Base-by-base conservation (phyloP, 2,113 vertebrate species). In the Etheostoma spectabile region DNA sequence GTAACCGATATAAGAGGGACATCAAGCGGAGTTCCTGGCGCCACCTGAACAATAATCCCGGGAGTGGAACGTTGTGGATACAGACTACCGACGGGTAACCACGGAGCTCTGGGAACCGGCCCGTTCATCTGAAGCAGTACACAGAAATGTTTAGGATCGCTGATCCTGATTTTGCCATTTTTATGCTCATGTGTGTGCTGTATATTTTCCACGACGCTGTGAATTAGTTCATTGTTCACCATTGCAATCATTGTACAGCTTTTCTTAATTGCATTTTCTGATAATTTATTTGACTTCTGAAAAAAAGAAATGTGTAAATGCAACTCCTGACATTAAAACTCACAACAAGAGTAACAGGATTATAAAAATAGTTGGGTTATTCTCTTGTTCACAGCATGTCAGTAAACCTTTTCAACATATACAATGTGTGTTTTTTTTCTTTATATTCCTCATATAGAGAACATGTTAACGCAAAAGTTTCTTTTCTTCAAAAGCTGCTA, bases 361-460 rank as follows among this genome's bases (percentile, higher is more conserved):
- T 49, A 63, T 51, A 77, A 67, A 84, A 79, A 74, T 61, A 76
- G 68, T 8, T 38, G 38, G 3, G 48, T 38, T 52, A 14, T 53
- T 24, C 65, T 64, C 24, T 75, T 66, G 27, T 56, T 38, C 27
- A 75, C n/a, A 82, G 24, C 69, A 66, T 48, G 13, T 52, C 3
- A 65, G 35, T 72, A 61, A 46, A 67, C 38, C 8, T 19, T 68
- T 46, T 21, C 48, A 63, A 71, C 24, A 56, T 16, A 12, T n/a
- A 35, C 70, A 75, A 8, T 12, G n/a, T 8, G 16, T 60, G 19
- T 45, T 8, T 61, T 8, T 18, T 33, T 0, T 4, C 13, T 42
- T 42, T 11, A 27, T 2, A 24, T 53, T 60, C 16, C 33, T 60
- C 22, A 22, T 5, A 35, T 14, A 11, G 19, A 62, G 24, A 19